Percentiles rank a stretch among this genome's conserved stretches.
phyloP scores from a whole-genome alignment of 2,888 invertebrate genomes.

The Eledona agricola region DNA sequence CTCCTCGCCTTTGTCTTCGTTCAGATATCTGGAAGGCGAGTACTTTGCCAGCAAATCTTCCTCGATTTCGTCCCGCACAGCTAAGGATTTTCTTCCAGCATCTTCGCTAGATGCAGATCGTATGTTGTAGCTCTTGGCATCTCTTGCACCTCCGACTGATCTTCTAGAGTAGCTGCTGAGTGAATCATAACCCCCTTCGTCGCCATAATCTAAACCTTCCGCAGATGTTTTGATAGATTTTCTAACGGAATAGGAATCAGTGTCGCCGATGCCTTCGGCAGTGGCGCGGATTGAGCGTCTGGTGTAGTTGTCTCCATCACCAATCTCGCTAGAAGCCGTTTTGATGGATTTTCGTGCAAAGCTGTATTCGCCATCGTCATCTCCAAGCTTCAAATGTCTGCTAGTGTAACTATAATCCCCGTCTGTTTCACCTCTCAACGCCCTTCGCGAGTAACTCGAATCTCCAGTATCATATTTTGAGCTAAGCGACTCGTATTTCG shows the following conservation, averaged over 20 bases:
- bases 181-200: conserved; percentile 1
- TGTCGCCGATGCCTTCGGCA: conserved; percentile 52
- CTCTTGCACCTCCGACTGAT: conserved; percentile 25
- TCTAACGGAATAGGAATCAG: conserved; percentile 51
- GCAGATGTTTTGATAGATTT: conserved; percentile 48
- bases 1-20: conserved; percentile 45
- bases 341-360: conserved; percentile 45
- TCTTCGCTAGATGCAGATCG: conserved; percentile 45
- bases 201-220: conserved; percentile 45
- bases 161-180: conserved; percentile 38
- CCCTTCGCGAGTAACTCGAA: conserved; percentile 41
- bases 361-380: conserved; percentile 31
- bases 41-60: conserved; percentile 49
- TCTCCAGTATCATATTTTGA: conserved; percentile 46
- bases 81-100: conserved; percentile 38
- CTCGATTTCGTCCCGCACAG: conserved; percentile 44
- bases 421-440: conserved; percentile 31
- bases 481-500: conserved; percentile 46
- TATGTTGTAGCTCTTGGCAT: conserved; percentile 7
- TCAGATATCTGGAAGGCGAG: conserved; percentile 44
- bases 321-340: conserved; percentile 40
- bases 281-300: conserved; percentile 47
- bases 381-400: conserved; percentile 40
- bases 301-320: conserved; percentile 48
- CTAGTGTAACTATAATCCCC: conserved; percentile 44